Conservation (phyloP, 2,113 vertebrate genomes). For the Dicaeum eximium region DNA sequence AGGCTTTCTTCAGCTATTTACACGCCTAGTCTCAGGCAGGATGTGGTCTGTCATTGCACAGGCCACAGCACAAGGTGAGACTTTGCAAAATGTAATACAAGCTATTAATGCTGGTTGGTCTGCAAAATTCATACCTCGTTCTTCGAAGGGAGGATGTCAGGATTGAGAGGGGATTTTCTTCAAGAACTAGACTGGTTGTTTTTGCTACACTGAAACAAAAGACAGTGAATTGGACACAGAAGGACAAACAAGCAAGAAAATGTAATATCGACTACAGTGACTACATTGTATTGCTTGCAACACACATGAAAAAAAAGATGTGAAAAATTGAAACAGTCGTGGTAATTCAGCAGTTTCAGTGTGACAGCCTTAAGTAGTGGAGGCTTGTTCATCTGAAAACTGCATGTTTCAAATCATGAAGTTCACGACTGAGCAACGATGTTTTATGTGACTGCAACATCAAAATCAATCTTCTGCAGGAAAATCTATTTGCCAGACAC, state of each 20-base stretch:
- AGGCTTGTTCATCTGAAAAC: background rate
- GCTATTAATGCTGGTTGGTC: conserved; percentile 44
- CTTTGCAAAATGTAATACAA: conserved; percentile 63
- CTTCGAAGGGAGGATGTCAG: background rate
- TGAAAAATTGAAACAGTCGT: background rate
- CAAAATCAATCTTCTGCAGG: background rate
- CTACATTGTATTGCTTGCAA: background rate
- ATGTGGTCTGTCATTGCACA: conserved; percentile 69
- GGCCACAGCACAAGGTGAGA: conserved; percentile 64
- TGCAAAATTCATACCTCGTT: conserved; percentile 33
- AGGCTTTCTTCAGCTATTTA: conserved; percentile 62
- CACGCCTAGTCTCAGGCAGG: conserved; percentile 39
- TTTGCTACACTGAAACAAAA: background rate
- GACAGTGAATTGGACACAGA: background rate
- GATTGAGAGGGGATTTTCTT: conserved; percentile 25
- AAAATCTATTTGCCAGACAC: background rate
- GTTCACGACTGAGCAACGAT: background rate
- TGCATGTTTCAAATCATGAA: background rate
- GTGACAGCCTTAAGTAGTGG: background rate
- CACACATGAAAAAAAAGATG: background rate
- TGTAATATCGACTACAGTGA: background rate
- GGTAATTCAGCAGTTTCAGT: background rate
- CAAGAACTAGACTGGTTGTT: background rate
- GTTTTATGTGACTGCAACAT: background rate
- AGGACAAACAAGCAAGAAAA: background rate